These are phyloP conservation scores for Thalassarche chlororhynchos DNA, from an alignment of 2,113 vertebrate genomes.

Conservation along the genomic window DNA sequence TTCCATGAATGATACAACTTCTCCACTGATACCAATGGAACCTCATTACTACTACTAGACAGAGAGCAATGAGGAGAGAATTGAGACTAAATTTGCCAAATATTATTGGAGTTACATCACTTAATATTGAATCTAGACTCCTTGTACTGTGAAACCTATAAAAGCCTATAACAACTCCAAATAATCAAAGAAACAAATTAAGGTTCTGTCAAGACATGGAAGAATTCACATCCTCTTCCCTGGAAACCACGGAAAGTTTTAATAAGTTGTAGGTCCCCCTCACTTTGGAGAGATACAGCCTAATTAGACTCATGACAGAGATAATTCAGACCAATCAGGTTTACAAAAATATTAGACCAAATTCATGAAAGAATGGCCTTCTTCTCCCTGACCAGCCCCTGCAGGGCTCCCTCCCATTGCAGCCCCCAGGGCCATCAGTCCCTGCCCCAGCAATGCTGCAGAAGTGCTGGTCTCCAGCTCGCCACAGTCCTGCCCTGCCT, in stretches of 20 bases:
- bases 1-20: background rate
- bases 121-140: background rate
- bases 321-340: background rate
- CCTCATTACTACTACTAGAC: background rate
- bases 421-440: fast-evolving
- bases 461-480: background rate
- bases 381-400: background rate
- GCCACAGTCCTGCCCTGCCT: background rate
- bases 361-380: background rate
- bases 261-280: background rate
- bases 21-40: background rate
- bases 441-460: background rate
- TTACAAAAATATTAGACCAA: background rate
- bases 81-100: background rate
- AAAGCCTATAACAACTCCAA: background rate
- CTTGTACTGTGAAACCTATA: background rate
- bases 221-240: background rate
- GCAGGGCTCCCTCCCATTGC: background rate
- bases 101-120: background rate
- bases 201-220: background rate
- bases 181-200: background rate
- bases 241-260: background rate
- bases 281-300: background rate
- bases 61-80: background rate
- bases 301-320: background rate